phyloP scores from a whole-genome alignment of 2,797 vertebrate species.

The Pipistrellus nathusii region DNA sequence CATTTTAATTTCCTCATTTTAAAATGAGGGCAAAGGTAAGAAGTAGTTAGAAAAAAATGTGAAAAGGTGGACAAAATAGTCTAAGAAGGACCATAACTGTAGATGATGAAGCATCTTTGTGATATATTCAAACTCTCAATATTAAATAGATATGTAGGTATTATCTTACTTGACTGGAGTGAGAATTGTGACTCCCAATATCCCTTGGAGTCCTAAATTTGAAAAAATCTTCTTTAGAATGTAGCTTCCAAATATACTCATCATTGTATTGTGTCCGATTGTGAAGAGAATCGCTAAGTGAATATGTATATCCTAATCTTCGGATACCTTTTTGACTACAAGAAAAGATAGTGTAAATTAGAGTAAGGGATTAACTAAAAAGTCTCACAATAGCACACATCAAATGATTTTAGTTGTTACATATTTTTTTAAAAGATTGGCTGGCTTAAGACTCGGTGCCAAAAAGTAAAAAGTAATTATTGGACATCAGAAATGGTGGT shows the following conservation, averaged over 20 bases:
- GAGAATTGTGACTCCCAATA: constrained; percentile 85
- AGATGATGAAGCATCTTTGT: not conserved
- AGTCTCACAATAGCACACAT: not conserved
- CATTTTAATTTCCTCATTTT: not conserved
- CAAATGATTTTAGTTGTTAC: constrained; percentile 24
- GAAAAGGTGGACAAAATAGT: not conserved
- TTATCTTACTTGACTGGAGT: constrained; percentile 87
- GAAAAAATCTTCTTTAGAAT: constrained; percentile 85
- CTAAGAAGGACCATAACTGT: not conserved
- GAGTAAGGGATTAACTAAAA: not conserved
- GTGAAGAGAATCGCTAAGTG: constrained; percentile 84
- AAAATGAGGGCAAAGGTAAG: not conserved
- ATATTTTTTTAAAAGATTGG: constrained; percentile 39
- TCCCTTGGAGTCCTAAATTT: constrained; percentile 82
- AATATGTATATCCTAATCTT: constrained; percentile 85
- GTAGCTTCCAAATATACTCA: constrained; percentile 89
- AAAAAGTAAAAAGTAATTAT: too few relatives aligned
- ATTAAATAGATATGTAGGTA: not conserved
- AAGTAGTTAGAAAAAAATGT: not conserved
- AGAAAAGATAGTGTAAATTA: constrained; percentile 50
- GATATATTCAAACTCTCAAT: not conserved
- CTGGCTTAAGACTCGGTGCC: not conserved
- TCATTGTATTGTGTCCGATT: constrained; percentile 86
- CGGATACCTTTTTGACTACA: constrained; percentile 84
- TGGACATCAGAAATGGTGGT: too few relatives aligned